Evolutionary conservation across 2,888 invertebrate species (phyloP), one percentile per base, ranked within the genome.

Genomic region (Desoria tigrina): DNA sequence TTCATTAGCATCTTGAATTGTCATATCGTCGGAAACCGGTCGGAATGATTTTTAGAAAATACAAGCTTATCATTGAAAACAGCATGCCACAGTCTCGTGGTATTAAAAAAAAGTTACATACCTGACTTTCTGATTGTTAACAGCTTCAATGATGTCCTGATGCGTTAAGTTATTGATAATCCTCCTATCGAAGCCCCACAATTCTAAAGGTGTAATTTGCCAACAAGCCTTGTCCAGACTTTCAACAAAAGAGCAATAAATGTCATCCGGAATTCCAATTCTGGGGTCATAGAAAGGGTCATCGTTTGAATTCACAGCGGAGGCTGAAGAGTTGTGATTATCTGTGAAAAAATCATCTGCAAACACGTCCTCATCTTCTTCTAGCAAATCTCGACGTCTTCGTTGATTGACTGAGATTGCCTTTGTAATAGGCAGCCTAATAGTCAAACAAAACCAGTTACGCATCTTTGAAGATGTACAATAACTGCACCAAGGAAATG

Each of bases 171-270:
- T 81, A 27, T 78, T 78, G 61, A 90, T 84, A 68, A 80, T 74
- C 32, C 81, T 79, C 63, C 80, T 79, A 77, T 88, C 82, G 78
- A 84, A 87, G 50, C 84, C 82, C 89, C 89, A 90, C 71, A 90
- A 79, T 78, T 90, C 89, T 71, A 89, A 79, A 68, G 90, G 82
- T 79, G 86, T 89, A 72, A 84, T 80, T 69, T 86, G 82, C 63
- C 86, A 83, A 78, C 90, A 90, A 45, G 83, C 84, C 56, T 80
- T 79, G 67, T 84, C 83, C 77, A 90, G 83, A 65, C 80, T 82
- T 73, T 87, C 83, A 49, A 88, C 79, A 72, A 90, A 81, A 67
- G 80, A 80, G 79, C 90, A 90, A 77, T 88, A 89, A 56, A 86
- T 78, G 1, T 83, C 81, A 54, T 84, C 80, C 74, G 84, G 83